Evolutionary conservation across 1,140 invertebrate species (phyloP), one percentile per base, ranked within the genome.

Genomic region (Neuroterus valhalla): DNA sequence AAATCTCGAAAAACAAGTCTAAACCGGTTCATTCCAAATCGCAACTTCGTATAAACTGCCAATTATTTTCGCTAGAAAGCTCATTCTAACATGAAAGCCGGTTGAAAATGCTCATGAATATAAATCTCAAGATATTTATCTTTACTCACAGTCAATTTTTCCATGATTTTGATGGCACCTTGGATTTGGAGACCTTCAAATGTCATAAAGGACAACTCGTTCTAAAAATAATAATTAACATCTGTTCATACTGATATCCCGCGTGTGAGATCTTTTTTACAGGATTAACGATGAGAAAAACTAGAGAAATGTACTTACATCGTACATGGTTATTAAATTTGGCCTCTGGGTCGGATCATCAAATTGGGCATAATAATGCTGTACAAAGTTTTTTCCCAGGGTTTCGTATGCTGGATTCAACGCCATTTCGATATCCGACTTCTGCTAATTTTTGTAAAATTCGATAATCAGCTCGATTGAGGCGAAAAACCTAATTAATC

Each of bases 141-240:
- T 67, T 74, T 81, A 93, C 94, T 94, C 90, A 97, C 96, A 92
- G 93, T 95, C 84, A 98, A 92, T 92, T 98, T 98, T 91, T 98
- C 96, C 93, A 98, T 96, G 83, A 98, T 98, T 92, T 97, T 97
- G 76, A 93, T 91, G 82, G 95, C 93, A 86, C 97, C 97, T 92
- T 98, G 96, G 78, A 97, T 91, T 91, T 97, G 96, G 68, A 94
- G 91, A 62, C 97, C 97, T 91, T 98, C 97, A 91, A 98, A 98
- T 26, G 97, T 96, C 96, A 98, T 98, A 84, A 98, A 96, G 0
- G 96, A 98, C 55, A 95, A 94, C 86, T 96, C 96, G 45, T 94
- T 93, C 96, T 98, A 86, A 12, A 92, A 93, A 71, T 66, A 14
- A 14, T 21, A 44, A 17, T 19, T 4, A n/a, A n/a, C 19, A 43